These are phyloP conservation scores for Saccostrea cuccullata DNA, from an alignment of 1,140 invertebrate species.

Conservation along the genomic window DNA sequence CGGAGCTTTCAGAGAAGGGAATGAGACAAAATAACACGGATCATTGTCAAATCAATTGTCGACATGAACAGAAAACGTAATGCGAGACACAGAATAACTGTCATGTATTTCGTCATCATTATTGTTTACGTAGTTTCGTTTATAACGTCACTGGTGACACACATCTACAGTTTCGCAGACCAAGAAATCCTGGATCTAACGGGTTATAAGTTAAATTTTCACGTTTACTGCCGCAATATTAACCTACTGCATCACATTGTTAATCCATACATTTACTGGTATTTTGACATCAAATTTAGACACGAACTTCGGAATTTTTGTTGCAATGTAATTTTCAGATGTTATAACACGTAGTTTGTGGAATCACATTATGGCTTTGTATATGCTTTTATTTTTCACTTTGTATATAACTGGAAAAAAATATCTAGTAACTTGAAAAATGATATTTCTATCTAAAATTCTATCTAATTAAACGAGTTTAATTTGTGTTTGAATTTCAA, in stretches of 20 bases:
- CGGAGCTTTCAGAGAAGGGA: not conserved
- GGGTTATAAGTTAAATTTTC: not conserved
- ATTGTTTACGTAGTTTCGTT: constrained; percentile 15
- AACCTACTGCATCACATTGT: not conserved
- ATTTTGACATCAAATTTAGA: not conserved
- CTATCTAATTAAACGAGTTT: too few species aligned
- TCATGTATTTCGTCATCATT: too few species aligned
- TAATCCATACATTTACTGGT: constrained; percentile 3
- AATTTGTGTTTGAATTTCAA: too few species aligned
- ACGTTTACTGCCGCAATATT: not conserved
- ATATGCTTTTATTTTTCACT: too few species aligned
- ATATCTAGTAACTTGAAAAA: too few species aligned
- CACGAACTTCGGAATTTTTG: not conserved
- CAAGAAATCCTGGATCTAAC: not conserved
- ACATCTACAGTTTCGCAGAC: not conserved
- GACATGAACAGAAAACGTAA: not conserved
- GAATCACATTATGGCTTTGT: too few species aligned
- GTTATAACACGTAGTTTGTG: too few species aligned
- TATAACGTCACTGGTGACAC: constrained; percentile 15
- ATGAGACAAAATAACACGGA: not conserved
- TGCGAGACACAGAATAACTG: not conserved
- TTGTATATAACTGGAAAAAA: too few species aligned
- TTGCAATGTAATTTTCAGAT: not conserved
- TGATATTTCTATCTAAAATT: too few species aligned
- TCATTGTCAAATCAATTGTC: not conserved